Base-by-base conservation (phyloP, 2,113 vertebrate species). In the Tor tambroides region DNA sequence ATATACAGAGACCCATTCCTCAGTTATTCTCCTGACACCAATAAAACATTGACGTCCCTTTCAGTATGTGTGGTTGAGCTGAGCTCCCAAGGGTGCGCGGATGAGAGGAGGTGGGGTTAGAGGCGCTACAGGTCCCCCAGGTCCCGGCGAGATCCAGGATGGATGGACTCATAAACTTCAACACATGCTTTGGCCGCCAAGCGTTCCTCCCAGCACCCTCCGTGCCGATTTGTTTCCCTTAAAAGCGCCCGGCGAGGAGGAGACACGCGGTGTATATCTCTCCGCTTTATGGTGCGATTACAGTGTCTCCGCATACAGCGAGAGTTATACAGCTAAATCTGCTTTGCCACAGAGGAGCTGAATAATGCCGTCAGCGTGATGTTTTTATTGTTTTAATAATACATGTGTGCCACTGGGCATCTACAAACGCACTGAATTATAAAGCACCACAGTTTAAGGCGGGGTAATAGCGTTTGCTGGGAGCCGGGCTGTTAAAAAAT, bases 321-420 rank as follows among this genome's bases (percentile, higher is more conserved):
- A 63, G 76, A 87, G 85, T 80, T 86, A 71, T 85, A 54, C 74
- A 61, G 82, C 86, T 80, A 87, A 87, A 89, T 88, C 87, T 85
- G 83, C 69, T 54, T 65, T 87, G 74, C 82, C 88, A 88, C 65
- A 56, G 87, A 88, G 85, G 81, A 81, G 56, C 79, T 41, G 85
- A 88, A 43, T 69, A 85, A 84, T 79, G 83, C 88, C 83, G 46
- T 83, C 76, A 71, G 78, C 83, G 19, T 84, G 86, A 82, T 85
- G 87, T 88, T 89, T 89, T 88, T 88, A 90, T 89, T 83, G 83
- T 89, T 88, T 91, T 90, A 89, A 91, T 89, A 90, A 89, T 81
- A 79, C 32, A 30, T 69, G 56, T 59, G 49, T 88, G 86, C 87
- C 84, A 85, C 83, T 77, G 88, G 77, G 83, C 69, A 1, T 84